A percentile compares a stretch with the other conserved stretches of the same genome.
Conservation (phyloP, 2,888 invertebrate genomes). For the Tipula helvola region DNA sequence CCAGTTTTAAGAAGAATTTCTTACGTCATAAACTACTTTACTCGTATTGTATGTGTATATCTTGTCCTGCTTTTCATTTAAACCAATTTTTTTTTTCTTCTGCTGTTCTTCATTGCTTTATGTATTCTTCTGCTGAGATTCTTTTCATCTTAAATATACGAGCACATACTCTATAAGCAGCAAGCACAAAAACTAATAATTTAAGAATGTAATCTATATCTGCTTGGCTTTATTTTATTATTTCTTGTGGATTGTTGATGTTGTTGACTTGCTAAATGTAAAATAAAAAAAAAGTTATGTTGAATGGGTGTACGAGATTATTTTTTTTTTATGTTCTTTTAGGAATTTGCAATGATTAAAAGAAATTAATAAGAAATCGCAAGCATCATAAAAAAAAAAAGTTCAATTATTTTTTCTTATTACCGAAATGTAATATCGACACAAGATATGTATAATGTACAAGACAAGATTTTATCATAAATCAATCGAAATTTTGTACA, state of each 20-base stretch:
- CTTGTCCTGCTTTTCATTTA: background rate
- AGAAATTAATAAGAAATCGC: constrained; percentile 4
- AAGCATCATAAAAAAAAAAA: background rate
- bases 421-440: background rate
- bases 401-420: background rate
- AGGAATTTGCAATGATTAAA: background rate
- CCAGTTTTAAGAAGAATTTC: background rate
- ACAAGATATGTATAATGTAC: background rate
- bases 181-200: background rate
- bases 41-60: background rate
- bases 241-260: background rate
- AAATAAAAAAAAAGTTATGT: background rate
- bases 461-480: background rate
- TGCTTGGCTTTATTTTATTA: background rate
- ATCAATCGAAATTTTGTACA: background rate
- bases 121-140: background rate
- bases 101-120: background rate
- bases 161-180: background rate
- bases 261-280: background rate
- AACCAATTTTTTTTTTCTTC: background rate
- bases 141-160: background rate
- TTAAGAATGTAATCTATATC: constrained; percentile 4
- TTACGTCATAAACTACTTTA: background rate
- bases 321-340: background rate
- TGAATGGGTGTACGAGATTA: background rate